Conservation (phyloP, 2,888 invertebrate species). For the Lycocerus yunnanus region DNA sequence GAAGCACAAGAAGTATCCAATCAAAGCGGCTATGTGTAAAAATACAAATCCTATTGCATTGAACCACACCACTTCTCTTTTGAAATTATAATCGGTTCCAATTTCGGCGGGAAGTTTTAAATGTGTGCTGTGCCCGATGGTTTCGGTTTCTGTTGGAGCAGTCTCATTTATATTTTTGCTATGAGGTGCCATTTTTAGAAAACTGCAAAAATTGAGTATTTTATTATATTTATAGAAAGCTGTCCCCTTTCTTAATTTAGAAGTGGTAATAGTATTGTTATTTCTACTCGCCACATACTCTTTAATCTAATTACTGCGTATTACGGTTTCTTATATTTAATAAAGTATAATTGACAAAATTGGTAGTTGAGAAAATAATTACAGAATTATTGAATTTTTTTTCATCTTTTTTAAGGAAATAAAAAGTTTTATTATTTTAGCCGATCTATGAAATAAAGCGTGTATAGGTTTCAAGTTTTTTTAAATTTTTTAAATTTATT, state of each 20-base stretch:
- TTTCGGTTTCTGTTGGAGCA: background rate
- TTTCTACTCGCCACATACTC: background rate
- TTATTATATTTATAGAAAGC: background rate
- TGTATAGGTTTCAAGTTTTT: background rate
- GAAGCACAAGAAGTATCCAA: slow-evolving; percentile 53
- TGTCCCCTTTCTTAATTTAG: too few relatives aligned
- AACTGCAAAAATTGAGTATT: background rate
- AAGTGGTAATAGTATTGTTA: background rate
- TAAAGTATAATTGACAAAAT: background rate
- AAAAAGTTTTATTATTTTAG: background rate
- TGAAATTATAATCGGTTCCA: slow-evolving; percentile 58
- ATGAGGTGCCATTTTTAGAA: slow-evolving; percentile 17
- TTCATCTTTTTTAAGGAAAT: background rate
- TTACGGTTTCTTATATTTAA: background rate
- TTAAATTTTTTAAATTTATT: too few relatives aligned
- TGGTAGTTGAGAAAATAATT: background rate
- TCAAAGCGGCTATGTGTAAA: slow-evolving; percentile 60
- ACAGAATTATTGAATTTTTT: background rate
- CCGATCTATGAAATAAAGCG: background rate
- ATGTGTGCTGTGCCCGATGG: slow-evolving; percentile 25
- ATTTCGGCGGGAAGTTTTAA: slow-evolving; percentile 53
- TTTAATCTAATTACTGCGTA: background rate
- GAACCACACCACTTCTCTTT: slow-evolving; percentile 64
- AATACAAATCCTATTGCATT: slow-evolving; percentile 65
- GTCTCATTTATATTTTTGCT: slow-evolving; percentile 6